phyloP scores from a whole-genome alignment of 2,888 invertebrate species.

The Itoplectis maculator region DNA sequence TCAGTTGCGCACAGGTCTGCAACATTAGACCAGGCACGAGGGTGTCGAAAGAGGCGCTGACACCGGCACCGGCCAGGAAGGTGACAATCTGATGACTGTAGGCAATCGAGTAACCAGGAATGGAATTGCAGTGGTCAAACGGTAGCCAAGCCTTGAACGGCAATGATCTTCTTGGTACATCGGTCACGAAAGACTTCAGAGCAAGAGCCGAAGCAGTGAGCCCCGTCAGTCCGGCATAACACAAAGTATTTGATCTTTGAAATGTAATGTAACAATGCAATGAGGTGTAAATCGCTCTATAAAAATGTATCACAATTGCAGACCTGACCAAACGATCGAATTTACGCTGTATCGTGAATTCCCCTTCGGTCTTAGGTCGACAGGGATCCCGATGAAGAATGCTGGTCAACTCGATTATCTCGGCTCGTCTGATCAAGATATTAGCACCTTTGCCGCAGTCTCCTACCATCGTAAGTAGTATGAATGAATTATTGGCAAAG shows the following conservation, averaged over 20 bases:
- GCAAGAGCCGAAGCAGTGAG: neutral
- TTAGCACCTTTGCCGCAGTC: neutral
- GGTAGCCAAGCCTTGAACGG: constrained; percentile 72
- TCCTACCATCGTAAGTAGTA: neutral
- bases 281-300: neutral
- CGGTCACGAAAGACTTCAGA: constrained; percentile 49
- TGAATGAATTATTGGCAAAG: neutral
- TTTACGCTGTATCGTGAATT: constrained; percentile 47
- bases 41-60: constrained; percentile 69
- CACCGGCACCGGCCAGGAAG: constrained; percentile 23
- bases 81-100: constrained; percentile 57
- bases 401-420: constrained; percentile 33
- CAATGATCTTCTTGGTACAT: constrained; percentile 57
- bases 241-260: constrained; percentile 19
- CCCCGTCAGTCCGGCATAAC: neutral
- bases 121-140: constrained; percentile 57
- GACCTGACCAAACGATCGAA: constrained; percentile 59
- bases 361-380: constrained; percentile 26
- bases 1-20: constrained; percentile 68
- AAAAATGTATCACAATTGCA: neutral
- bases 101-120: constrained; percentile 61
- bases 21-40: constrained; percentile 67
- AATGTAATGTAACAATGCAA: neutral
- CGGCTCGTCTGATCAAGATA: constrained; percentile 23
- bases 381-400: constrained; percentile 38